Percentiles rank a stretch among this genome's conserved stretches.
Evolutionary conservation across 2,888 invertebrate species (phyloP).

Genomic region (Pollenia angustigena): DNA sequence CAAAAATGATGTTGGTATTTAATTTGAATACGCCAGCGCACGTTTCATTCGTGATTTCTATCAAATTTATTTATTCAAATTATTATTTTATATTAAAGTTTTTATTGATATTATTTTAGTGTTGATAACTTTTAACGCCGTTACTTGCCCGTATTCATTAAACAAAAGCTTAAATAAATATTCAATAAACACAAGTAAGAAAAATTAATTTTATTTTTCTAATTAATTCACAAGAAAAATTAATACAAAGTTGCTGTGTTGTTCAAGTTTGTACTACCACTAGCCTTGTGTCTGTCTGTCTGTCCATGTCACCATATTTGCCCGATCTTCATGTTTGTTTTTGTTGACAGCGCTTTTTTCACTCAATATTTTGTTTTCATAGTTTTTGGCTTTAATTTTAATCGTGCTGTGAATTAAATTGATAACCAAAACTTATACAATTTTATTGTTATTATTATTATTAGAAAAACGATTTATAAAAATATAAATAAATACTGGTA

Average conservation of each 20-base stretch:
- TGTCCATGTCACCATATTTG: constrained; percentile 62
- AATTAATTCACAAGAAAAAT: constrained; percentile 54
- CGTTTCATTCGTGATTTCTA: constrained; percentile 59
- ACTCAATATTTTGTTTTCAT: constrained; percentile 41
- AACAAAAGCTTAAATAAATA: constrained; percentile 18
- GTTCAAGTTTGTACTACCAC: neutral
- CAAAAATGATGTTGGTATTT: constrained; percentile 42
- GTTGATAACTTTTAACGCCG: constrained; percentile 44
- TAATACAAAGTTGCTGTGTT: constrained; percentile 19
- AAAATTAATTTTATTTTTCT: constrained; percentile 37
- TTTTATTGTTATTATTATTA: constrained; percentile 66
- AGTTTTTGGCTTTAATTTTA: constrained; percentile 60
- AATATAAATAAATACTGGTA: neutral
- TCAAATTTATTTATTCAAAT: constrained; percentile 51
- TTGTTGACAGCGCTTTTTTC: constrained; percentile 43
- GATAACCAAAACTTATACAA: constrained; percentile 59
- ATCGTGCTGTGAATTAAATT: constrained; percentile 72
- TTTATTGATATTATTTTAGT: constrained; percentile 17
- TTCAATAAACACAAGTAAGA: constrained; percentile 1
- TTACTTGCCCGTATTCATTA: constrained; percentile 30
- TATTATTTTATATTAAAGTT: constrained; percentile 45
- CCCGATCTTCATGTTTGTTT: constrained; percentile 56
- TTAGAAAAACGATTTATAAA: neutral
- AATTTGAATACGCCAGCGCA: constrained; percentile 66
- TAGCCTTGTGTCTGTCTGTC: constrained; percentile 25